Base-by-base conservation (phyloP, 2,888 invertebrate species). In the Chymomyza caudatula region DNA sequence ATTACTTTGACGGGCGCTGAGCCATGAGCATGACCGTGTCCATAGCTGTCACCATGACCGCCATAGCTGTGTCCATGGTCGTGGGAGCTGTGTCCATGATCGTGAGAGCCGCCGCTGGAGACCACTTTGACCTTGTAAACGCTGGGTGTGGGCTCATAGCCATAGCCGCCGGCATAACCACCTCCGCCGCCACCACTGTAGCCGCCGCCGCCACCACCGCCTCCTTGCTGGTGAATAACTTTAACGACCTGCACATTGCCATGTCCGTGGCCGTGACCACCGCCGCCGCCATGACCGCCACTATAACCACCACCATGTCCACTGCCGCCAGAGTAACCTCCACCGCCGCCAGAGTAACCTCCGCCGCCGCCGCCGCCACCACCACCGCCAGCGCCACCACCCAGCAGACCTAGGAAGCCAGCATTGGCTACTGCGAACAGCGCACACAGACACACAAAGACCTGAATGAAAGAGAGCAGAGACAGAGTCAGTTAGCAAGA, bases 371-470 rank as follows among this genome's bases (percentile, higher is more conserved):
- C 63, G 6, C 71, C 65, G 0, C 77, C 72, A 0, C 77, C 74
- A 0, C 78, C 70, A 0, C 73, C 74, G 0, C 73, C 74, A 0
- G 74, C 72, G 1, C 79, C 71, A 6, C 85, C 81, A 13, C 83
- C 77, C 4, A 78, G 67, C 20, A 78, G 69, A 20, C 76, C 79
- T 60, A 87, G 69, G 64, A 87, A 78, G 19, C 87, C 85, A n/a
- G 87, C 86, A 61, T 88, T 88, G 59, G 87, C 76, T 59, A 73
- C 75, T 58, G 79, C 77, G n/a, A 88, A 77, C 22, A 87, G 66
- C 53, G 87, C 84, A 69, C 75, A 78, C 65, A 87, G 56, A 64
- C 81, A 87, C 44, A 88, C 77, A 65, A 88, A 85, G 67, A 87
- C 86, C 86, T 87, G 29, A 0, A 13, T 62, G 17, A 22, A 4